Evolutionary conservation across 2,888 invertebrate species (phyloP), one percentile per base, ranked within the genome.

Genomic region (Heteropelma amictum): DNA sequence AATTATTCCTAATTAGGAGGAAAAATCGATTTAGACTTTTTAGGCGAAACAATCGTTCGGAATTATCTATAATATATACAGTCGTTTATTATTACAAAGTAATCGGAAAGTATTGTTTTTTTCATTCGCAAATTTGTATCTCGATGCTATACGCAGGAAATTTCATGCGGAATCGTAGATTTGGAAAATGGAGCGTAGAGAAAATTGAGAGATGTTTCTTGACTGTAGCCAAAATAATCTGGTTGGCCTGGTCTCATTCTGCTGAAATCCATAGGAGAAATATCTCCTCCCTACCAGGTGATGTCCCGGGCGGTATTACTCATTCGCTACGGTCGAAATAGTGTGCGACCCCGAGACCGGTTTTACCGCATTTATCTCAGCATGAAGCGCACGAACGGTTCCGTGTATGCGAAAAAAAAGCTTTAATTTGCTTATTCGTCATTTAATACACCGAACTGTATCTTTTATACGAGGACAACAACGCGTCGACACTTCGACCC

Each of bases 141-240:
- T 8, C 3, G 10, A n/a, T 10, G n/a, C 10, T 42, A 38, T 7
- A 5, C 2, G 14, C 21, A 12, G 28, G 23, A 8, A 14, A 42
- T 71, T 71, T 63, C 28, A 30, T 45, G 58, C 23, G 7, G 23
- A 42, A 51, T n/a, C 10, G 40, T 51, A 17, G 38, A 33, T 54
- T 40, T n/a, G 65, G 64, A 70, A 70, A 70, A 58, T 58, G 69
- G 54, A 64, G 60, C 69, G 54, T 8, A 47, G 17, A 40, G 19
- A 40, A 42, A 56, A 53, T 30, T 35, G 60, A 54, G 45, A 47
- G 14, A 61, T 54, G 40, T 28, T 49, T 56, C 30, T 67, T 12
- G 49, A 49, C 38, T 35, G 49, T 49, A 58, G 68, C 71, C 67
- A 76, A 76, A 76, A 76, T 76, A 68, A 76, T 68, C 63, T n/a